phyloP scores from a whole-genome alignment of 2,113 vertebrate genomes.

The Zosterops hypoxanthus region DNA sequence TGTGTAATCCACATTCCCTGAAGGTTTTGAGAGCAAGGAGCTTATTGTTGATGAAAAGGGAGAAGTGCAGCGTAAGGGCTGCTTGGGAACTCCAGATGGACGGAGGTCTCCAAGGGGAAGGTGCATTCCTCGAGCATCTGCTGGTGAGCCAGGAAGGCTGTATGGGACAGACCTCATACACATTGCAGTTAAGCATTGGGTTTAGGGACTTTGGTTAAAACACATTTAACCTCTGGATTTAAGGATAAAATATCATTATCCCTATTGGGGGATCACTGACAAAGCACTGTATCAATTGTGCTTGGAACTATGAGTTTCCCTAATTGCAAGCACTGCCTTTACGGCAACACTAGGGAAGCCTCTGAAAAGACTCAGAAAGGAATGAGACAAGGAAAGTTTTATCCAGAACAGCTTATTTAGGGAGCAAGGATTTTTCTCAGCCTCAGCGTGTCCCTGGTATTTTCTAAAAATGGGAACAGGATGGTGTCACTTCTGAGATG shows the following conservation, averaged over 20 bases:
- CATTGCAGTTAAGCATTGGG: background rate
- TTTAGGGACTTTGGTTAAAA: slow-evolving; percentile 27
- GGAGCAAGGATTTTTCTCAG: slow-evolving; percentile 12
- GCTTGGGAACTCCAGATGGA: slow-evolving; percentile 34
- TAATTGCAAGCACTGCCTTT: background rate
- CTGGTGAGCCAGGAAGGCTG: background rate
- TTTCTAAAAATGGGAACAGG: slow-evolving; percentile 38
- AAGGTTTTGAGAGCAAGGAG: slow-evolving; percentile 42
- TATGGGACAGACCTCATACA: background rate
- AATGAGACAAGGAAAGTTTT: background rate
- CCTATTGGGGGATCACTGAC: background rate
- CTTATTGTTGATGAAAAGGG: slow-evolving; percentile 41
- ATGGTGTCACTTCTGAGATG: slow-evolving; percentile 19
- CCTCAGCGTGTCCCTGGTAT: background rate
- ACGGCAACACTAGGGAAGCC: background rate
- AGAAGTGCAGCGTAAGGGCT: slow-evolving; percentile 13
- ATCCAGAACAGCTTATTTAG: background rate
- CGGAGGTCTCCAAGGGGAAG: background rate
- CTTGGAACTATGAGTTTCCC: background rate
- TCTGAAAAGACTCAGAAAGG: background rate
- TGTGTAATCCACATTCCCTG: slow-evolving; percentile 38
- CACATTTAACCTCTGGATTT: slow-evolving; percentile 25
- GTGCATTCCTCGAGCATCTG: background rate
- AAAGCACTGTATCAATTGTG: slow-evolving; percentile 9
- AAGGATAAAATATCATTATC: slow-evolving; percentile 43